phyloP scores from a whole-genome alignment of 92 coral and sea anemone species.

The Siderastrea radians region DNA sequence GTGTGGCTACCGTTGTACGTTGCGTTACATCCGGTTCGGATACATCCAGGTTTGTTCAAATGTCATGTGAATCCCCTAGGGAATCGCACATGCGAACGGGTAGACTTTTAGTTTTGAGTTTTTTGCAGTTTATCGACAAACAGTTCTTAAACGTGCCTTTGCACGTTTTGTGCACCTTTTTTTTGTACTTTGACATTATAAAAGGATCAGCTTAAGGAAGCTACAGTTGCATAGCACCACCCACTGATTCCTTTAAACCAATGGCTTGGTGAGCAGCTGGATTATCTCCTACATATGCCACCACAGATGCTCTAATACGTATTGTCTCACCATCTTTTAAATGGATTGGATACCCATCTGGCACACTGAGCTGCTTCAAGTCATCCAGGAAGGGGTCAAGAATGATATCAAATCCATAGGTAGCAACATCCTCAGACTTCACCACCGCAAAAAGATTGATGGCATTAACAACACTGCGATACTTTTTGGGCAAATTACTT shows the following conservation, averaged over 20 bases:
- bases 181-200: too few relatives aligned
- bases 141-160: too few relatives aligned
- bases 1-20: too few relatives aligned
- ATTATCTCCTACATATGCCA: constrained; percentile 40
- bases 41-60: too few relatives aligned
- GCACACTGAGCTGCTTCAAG: constrained; percentile 19
- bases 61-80: too few relatives aligned
- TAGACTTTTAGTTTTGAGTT: too few relatives aligned
- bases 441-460: constrained; percentile 44
- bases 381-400: constrained; percentile 53
- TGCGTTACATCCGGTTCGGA: too few relatives aligned
- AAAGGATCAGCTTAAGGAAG: too few relatives aligned
- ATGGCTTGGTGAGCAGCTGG: constrained; percentile 43
- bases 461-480: constrained; percentile 41
- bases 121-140: too few relatives aligned
- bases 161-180: too few relatives aligned
- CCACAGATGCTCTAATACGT: not conserved
- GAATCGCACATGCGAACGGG: too few relatives aligned
- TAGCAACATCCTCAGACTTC: constrained; percentile 10
- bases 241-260: constrained; percentile 61
- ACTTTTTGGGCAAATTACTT: constrained; percentile 44
- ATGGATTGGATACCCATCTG: constrained; percentile 17
- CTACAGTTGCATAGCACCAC: constrained; percentile 18
- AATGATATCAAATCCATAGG: constrained; percentile 51
- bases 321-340: not conserved